These are phyloP conservation scores for Phycodurus eques DNA, from an alignment of 2,113 vertebrate species.

Conservation along the genomic window DNA sequence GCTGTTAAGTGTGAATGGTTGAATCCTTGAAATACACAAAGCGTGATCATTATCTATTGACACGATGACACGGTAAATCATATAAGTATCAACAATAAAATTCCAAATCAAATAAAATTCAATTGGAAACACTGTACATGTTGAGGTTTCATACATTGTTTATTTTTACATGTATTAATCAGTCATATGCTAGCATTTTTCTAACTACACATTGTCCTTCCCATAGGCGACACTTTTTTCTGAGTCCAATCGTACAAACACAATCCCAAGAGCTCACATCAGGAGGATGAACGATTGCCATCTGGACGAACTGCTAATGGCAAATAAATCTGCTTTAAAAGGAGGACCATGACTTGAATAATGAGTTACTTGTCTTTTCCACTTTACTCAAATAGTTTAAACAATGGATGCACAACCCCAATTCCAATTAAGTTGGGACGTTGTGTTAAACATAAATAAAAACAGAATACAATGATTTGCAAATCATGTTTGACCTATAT, in stretches of 20 bases:
- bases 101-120: not conserved
- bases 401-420: not conserved
- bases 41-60: no score
- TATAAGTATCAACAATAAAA: not conserved
- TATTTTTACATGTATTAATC: slow-evolving; percentile 10
- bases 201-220: not conserved
- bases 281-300: not conserved
- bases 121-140: not conserved
- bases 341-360: not conserved
- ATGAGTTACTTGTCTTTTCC: not conserved
- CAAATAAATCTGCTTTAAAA: not conserved
- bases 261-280: slow-evolving; percentile 2
- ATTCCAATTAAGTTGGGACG: no score
- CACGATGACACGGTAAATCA: no score
- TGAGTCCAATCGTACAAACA: not conserved
- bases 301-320: not conserved
- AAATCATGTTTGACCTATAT: no score
- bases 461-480: no score
- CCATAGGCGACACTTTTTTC: not conserved
- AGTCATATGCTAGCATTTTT: slow-evolving; percentile 6
- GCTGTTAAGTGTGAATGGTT: no score
- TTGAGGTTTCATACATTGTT: not conserved
- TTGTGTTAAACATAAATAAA: no score
- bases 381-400: not conserved
- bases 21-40: no score